phyloP scores from a whole-genome alignment of 2,888 invertebrate species.

The Steromphala cineraria region DNA sequence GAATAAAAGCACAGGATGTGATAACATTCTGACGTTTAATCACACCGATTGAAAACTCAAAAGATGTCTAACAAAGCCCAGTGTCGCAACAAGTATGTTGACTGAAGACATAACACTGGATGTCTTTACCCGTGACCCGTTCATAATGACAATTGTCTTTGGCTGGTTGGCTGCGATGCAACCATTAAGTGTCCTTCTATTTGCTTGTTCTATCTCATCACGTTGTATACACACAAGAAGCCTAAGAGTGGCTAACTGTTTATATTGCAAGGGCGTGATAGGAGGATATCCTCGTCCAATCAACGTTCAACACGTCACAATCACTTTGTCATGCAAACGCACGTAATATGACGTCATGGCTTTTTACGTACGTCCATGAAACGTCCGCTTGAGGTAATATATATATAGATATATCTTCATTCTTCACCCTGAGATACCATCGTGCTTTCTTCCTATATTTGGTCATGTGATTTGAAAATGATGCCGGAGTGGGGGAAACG shows the following conservation, averaged over 20 bases:
- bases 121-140: neutral
- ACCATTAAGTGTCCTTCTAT: too few relatives aligned
- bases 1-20: constrained; percentile 13
- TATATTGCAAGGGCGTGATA: constrained; percentile 4
- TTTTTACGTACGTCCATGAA: neutral
- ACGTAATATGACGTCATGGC: constrained; percentile 13
- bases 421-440: constrained; percentile 1
- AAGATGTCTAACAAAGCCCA: neutral
- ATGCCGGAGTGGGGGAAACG: neutral
- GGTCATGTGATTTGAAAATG: constrained; percentile 1
- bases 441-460: neutral
- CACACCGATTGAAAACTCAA: constrained; percentile 1
- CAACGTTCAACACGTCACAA: neutral
- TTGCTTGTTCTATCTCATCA: too few relatives aligned
- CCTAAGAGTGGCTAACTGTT: too few relatives aligned
- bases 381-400: neutral
- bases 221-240: too few relatives aligned
- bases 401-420: neutral
- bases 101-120: neutral
- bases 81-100: neutral
- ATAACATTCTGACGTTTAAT: neutral
- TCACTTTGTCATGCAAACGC: neutral
- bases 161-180: neutral
- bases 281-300: neutral
- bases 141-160: neutral